These are phyloP conservation scores for Mesocentrotus franciscanus DNA, from an alignment of 53 echinoderm and acorn worm species.

Conservation along the genomic window DNA sequence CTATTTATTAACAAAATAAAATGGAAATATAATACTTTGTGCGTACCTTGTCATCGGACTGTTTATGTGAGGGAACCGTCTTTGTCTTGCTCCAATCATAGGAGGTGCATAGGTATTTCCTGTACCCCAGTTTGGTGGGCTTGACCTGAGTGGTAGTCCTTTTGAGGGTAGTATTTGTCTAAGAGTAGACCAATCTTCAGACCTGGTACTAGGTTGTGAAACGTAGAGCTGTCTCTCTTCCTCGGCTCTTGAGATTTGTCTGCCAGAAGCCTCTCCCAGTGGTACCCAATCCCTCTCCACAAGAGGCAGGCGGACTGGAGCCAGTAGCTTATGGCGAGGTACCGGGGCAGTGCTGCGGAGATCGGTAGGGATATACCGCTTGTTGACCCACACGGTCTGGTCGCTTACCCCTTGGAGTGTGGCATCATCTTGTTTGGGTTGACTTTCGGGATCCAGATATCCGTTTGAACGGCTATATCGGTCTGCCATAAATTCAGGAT, in stretches of 20 bases:
- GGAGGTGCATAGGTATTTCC: slow-evolving; percentile 78
- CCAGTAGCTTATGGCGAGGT: slow-evolving; percentile 91
- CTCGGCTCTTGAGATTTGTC: slow-evolving; percentile 77
- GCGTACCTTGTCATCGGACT: slow-evolving; percentile 98
- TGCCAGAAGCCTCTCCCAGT: slow-evolving; percentile 82
- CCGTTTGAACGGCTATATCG: slow-evolving; percentile 69
- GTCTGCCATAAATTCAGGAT: slow-evolving; percentile 82
- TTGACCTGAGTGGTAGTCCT: slow-evolving; percentile 74
- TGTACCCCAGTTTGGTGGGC: slow-evolving; percentile 99
- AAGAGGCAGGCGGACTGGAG: slow-evolving; percentile 74
- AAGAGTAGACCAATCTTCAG: slow-evolving; percentile 95
- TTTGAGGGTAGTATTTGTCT: slow-evolving; percentile 86
- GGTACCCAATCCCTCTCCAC: slow-evolving; percentile 88
- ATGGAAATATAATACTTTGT: neutral
- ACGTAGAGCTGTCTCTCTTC: slow-evolving; percentile 85
- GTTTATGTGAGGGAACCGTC: slow-evolving; percentile 91
- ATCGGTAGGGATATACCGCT: slow-evolving; percentile 97
- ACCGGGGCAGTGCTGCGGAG: slow-evolving; percentile 99
- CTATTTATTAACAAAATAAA: neutral
- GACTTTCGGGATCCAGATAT: slow-evolving; percentile 2
- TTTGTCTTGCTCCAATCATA: slow-evolving; percentile 78
- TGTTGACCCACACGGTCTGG: slow-evolving; percentile 95
- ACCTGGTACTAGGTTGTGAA: slow-evolving; percentile 86
- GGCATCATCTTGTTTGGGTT: slow-evolving; percentile 60
- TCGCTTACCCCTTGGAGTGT: slow-evolving; percentile 71